These are phyloP conservation scores for Helicoverpa zea DNA, from an alignment of 1,140 invertebrate genomes.

Conservation along the genomic window DNA sequence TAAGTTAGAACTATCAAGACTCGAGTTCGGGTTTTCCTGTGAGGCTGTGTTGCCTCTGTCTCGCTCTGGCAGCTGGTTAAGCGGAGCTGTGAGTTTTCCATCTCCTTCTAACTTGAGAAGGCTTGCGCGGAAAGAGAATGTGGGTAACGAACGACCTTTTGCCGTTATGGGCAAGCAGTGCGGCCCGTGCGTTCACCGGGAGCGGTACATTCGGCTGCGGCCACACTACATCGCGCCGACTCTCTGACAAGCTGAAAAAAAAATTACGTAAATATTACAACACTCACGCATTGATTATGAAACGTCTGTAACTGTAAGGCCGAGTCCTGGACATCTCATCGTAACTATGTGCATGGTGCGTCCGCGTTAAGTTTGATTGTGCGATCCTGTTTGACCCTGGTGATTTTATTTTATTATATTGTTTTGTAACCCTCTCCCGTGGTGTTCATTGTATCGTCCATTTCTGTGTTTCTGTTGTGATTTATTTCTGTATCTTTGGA, in stretches of 20 bases:
- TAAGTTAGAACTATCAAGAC: constrained; percentile 84
- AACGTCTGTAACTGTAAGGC: constrained; percentile 69
- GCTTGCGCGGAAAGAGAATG: constrained; percentile 86
- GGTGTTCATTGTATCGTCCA: constrained; percentile 63
- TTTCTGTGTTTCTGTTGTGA: constrained; percentile 79
- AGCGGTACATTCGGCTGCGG: constrained; percentile 67
- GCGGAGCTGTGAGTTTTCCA: constrained; percentile 54
- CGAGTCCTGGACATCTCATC: constrained; percentile 50
- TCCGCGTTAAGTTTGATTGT: constrained; percentile 75
- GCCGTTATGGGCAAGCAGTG: constrained; percentile 83
- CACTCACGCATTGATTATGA: constrained; percentile 81
- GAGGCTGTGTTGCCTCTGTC: constrained; percentile 70
- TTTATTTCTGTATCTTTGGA: constrained; percentile 76
- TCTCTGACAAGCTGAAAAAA: constrained; percentile 79
- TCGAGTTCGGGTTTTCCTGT: constrained; percentile 83
- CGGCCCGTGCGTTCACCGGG: constrained; percentile 80
- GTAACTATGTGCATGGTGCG: constrained; percentile 64
- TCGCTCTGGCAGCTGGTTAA: constrained; percentile 58
- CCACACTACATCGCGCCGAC: constrained; percentile 69
- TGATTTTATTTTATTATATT: constrained; percentile 81
- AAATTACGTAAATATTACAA: constrained; percentile 86
- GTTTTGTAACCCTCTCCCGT: constrained; percentile 72
- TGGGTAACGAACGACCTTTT: constrained; percentile 86
- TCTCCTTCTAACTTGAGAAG: constrained; percentile 79
- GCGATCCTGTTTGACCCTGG: constrained; percentile 77